phyloP scores from a whole-genome alignment of 2,113 vertebrate genomes.

The Platysteira castanea region DNA sequence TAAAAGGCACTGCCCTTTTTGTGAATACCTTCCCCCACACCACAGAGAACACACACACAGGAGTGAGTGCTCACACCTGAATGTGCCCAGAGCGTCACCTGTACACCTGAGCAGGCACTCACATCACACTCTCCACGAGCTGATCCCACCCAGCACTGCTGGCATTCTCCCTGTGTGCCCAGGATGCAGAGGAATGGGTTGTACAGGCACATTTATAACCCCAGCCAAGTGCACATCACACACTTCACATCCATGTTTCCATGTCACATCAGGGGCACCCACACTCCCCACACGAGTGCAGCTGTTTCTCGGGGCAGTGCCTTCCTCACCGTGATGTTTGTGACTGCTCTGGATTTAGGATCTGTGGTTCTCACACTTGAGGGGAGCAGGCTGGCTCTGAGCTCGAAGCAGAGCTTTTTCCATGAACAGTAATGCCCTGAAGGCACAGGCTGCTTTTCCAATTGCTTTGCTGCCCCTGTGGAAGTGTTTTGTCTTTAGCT shows the following conservation, averaged over 20 bases:
- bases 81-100: fast-evolving
- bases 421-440: background rate
- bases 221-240: fast-evolving
- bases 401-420: background rate
- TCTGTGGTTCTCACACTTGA: background rate
- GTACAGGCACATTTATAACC: background rate
- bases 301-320: background rate
- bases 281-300: fast-evolving
- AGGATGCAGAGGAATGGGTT: fast-evolving
- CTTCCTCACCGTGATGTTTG: background rate
- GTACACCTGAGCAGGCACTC: background rate
- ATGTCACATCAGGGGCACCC: background rate
- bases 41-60: fast-evolving
- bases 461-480: background rate
- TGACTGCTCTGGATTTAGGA: background rate
- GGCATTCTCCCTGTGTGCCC: fast-evolving
- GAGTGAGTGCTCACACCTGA: background rate
- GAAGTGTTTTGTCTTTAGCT: background rate
- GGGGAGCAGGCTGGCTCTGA: background rate
- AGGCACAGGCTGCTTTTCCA: background rate
- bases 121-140: fast-evolving
- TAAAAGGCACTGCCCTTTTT: background rate
- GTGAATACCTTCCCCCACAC: background rate
- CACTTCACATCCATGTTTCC: fast-evolving
- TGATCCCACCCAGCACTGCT: background rate